These are phyloP conservation scores for Dasypogon diadema DNA, from an alignment of 2,888 invertebrate species.

Conservation along the genomic window DNA sequence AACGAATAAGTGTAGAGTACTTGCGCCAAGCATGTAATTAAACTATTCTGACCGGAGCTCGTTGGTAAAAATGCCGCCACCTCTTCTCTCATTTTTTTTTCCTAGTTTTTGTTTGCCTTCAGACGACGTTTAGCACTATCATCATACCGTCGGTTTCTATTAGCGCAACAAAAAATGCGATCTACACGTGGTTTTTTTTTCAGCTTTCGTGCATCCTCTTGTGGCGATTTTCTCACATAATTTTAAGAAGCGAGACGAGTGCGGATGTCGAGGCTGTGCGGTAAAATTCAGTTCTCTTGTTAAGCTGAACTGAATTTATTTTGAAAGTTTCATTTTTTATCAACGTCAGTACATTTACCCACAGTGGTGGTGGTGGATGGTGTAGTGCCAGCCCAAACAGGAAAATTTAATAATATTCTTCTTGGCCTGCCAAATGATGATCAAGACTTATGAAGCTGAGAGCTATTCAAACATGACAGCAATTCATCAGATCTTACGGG, in stretches of 20 bases:
- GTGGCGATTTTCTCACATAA: neutral
- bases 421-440: constrained; percentile 17
- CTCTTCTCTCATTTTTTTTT: neutral
- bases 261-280: too few relatives aligned
- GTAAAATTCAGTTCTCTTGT: too few relatives aligned
- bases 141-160: constrained; percentile 13
- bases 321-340: too few relatives aligned
- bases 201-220: neutral
- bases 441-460: constrained; percentile 32
- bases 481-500: constrained; percentile 36
- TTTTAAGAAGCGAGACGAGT: constrained; percentile 33
- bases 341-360: too few relatives aligned
- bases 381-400: too few relatives aligned
- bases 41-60: constrained; percentile 10
- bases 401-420: too few relatives aligned
- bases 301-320: too few relatives aligned
- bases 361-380: too few relatives aligned
- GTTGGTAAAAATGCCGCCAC: neutral
- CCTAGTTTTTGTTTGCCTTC: neutral
- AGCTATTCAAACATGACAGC: constrained; percentile 45
- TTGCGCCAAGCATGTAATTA: constrained; percentile 31
- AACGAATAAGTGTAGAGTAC: constrained; percentile 35
- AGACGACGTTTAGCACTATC: constrained; percentile 39
- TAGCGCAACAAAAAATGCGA: neutral
- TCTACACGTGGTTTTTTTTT: neutral